phyloP scores from a whole-genome alignment of 2,888 invertebrate species.

The Laspeyria flexula region DNA sequence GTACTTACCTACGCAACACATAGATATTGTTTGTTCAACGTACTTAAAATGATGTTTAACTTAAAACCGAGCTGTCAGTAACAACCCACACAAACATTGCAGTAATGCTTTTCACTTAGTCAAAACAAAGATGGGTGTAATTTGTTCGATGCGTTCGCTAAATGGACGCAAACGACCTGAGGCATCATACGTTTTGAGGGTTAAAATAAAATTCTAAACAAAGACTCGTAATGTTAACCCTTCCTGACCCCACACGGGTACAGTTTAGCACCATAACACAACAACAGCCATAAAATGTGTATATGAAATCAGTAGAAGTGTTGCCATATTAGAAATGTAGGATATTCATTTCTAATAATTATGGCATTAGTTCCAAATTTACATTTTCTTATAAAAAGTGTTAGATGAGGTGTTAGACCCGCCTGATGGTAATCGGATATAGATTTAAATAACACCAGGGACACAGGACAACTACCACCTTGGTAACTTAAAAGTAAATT shows the following conservation, averaged over 20 bases:
- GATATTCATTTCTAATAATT: no score
- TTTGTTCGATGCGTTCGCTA: constrained; percentile 52
- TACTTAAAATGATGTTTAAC: constrained; percentile 29
- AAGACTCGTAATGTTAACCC: constrained; percentile 72
- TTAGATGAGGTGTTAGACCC: no score
- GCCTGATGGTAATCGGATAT: no score
- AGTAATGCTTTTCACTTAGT: constrained; percentile 45
- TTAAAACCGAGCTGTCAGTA: constrained; percentile 33
- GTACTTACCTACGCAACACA: no score
- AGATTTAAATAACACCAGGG: no score
- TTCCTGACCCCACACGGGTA: constrained; percentile 65
- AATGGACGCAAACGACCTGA: constrained; percentile 59
- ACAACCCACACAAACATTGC: constrained; percentile 36
- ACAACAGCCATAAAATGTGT: constrained; percentile 51
- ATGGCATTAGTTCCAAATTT: no score
- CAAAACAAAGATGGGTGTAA: constrained; percentile 64
- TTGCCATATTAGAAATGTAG: constrained; percentile 15
- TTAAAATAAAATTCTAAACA: constrained; percentile 75
- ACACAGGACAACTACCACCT: no score
- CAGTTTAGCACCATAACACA: constrained; percentile 57
- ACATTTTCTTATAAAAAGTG: no score
- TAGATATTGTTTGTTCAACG: constrained; percentile 32
- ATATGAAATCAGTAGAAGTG: constrained; percentile 40
- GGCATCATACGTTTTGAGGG: constrained; percentile 56
- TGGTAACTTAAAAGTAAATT: no score